Conservation (phyloP, 2,113 vertebrate genomes). For the Meleagris gallopavo region DNA sequence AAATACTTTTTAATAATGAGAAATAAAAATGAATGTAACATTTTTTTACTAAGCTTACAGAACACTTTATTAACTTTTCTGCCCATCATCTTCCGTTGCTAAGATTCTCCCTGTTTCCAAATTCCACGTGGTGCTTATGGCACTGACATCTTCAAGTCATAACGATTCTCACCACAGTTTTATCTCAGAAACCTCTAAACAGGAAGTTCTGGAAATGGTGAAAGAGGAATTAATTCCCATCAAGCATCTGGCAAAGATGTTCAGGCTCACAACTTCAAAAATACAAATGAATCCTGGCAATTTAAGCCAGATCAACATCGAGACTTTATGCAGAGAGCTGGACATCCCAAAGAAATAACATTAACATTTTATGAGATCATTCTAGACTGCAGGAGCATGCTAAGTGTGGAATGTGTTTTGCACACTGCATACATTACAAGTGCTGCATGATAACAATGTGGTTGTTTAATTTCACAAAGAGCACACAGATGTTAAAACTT, state of each 20-base stretch:
- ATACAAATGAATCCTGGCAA: neutral
- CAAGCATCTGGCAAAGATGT: neutral
- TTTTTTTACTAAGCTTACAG: neutral
- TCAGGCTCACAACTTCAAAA: neutral
- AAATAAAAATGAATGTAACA: neutral
- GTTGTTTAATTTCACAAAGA: neutral
- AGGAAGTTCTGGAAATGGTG: neutral
- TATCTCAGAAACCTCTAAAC: neutral
- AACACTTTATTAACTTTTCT: neutral
- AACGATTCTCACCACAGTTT: neutral
- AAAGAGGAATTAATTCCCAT: neutral
- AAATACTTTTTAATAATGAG: neutral
- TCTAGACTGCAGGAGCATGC: neutral
- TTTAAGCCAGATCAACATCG: neutral
- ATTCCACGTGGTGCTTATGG: neutral
- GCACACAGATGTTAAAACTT: neutral
- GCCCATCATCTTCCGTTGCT: neutral
- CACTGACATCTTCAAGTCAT: neutral
- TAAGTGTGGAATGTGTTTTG: neutral
- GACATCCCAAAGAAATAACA: neutral
- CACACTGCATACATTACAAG: neutral
- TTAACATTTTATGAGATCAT: neutral
- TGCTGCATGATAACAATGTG: neutral
- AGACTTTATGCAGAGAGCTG: neutral
- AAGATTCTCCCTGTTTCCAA: neutral